A percentile compares a stretch with the other conserved stretches of the same genome.
phyloP scores from a whole-genome alignment of 2,113 vertebrate species.

The Ceuthmochares aereus region DNA sequence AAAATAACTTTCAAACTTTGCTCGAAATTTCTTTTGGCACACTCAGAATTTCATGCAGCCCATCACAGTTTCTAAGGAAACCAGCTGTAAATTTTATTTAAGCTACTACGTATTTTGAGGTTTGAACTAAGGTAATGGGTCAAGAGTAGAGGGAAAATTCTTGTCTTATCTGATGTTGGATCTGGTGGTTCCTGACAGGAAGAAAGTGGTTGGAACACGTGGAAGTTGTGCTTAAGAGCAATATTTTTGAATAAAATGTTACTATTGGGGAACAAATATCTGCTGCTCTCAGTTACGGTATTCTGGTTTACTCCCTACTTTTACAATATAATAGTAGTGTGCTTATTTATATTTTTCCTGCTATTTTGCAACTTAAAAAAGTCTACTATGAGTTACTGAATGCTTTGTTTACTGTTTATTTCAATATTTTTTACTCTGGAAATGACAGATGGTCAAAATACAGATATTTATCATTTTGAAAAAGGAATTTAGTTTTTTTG shows the following conservation, averaged over 20 bases:
- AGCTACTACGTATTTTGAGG: neutral
- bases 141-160: neutral
- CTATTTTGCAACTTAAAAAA: neutral
- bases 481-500: neutral
- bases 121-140: neutral
- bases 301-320: neutral
- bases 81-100: neutral
- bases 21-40: neutral
- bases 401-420: neutral
- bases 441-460: neutral
- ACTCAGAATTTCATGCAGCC: neutral
- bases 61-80: neutral
- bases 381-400: neutral
- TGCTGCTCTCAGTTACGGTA: neutral
- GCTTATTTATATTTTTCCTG: neutral
- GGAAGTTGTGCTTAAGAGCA: neutral
- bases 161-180: neutral
- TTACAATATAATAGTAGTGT: neutral
- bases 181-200: neutral
- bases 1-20: neutral
- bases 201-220: neutral
- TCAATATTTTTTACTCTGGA: neutral
- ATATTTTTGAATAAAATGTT: neutral
- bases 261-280: neutral
- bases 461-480: neutral